Percentiles rank a stretch among this genome's conserved stretches.
Conservation (phyloP, 2,888 invertebrate genomes). For the Drosophila rellima region DNA sequence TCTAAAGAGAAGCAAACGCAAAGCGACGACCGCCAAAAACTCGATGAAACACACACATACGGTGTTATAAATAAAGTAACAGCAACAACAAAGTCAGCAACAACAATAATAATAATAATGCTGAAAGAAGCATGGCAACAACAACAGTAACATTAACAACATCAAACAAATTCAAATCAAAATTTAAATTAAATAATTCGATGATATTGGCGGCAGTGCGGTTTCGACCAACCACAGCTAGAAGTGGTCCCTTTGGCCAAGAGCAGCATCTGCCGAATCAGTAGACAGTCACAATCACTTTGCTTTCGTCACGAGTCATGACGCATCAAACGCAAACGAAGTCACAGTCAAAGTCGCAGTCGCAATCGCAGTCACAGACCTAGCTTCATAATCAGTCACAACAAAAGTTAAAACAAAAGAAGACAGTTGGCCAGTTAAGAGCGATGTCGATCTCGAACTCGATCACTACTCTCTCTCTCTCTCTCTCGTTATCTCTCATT, state of each 20-base stretch:
- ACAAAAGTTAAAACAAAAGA: conserved; percentile 30
- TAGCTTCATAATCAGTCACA: conserved; percentile 16
- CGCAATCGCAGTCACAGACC: conserved; percentile 10
- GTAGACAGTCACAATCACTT: conserved; percentile 35
- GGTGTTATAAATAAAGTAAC: conserved; percentile 69
- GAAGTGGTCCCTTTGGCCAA: conserved; percentile 39
- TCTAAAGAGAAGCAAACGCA: conserved; percentile 70
- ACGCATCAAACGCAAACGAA: conserved; percentile 25
- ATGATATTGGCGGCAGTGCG: conserved; percentile 44
- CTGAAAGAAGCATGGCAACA: conserved; percentile 32
- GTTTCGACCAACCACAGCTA: conserved; percentile 28
- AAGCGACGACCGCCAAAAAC: conserved; percentile 77
- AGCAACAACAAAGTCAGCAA: conserved; percentile 53
- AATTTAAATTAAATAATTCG: conserved; percentile 72
- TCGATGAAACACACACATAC: conserved; percentile 65
- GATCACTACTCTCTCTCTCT: background rate
- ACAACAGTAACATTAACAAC: conserved; percentile 53
- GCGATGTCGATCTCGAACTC: conserved; percentile 28
- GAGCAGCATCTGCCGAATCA: conserved; percentile 14
- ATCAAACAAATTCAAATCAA: conserved; percentile 72
- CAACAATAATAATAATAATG: conserved; percentile 27
- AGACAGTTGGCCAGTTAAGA: conserved; percentile 37
- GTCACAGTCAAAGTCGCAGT: conserved; percentile 11
- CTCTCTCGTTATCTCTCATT: conserved; percentile 7
- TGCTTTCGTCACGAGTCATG: conserved; percentile 35